Base-by-base conservation (phyloP, 2,113 vertebrate genomes). In the Atherinomorus stipes region DNA sequence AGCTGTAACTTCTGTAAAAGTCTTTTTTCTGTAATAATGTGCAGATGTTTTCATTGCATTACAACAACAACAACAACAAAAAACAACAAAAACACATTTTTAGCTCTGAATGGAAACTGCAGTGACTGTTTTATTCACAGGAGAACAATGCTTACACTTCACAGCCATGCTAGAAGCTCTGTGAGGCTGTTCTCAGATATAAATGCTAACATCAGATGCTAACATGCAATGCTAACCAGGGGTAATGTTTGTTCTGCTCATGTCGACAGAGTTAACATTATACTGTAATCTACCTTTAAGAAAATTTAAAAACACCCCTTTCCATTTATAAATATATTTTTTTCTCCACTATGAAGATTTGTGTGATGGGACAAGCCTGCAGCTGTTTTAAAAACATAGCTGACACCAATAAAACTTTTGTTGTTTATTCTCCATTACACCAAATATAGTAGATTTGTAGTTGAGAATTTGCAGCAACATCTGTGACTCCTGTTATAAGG, bases 41-140 rank as follows among this genome's bases (percentile, higher is more conserved):
- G 51, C 49, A 68, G 78, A 87, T 34, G 9, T 71, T 81, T 84
- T 76, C 45, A 76, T 78, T 87, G 71, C 61, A 65, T 26, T 5
- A 34, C 31, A 34, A 7, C 3, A 31, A 31, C n/a, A n/a, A n/a
- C n/a, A n/a, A n/a, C n/a, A n/a, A n/a, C n/a, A n/a, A n/a, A n/a
- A n/a, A n/a, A n/a, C 5, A 23, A 26, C 23, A 23, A 65, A 51
- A 63, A 47, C 52, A 50, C 10, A 45, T 23, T 37, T 69, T 40
- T 26, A 71, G 54, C 53, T 65, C 37, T 74, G 7, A 42, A 67
- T 15, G 3, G 10, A 51, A 44, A 56, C 31, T 60, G 45, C 40
- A 44, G 45, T 51, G 6, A 75, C 42, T 10, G 37, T 26, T 59
- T 53, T n/a, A 28, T 37, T 51, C 1, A 78, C n/a, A 42, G 37